Base-by-base conservation (phyloP, 1,140 invertebrate genomes). In the Trypoxylus dichotomus region DNA sequence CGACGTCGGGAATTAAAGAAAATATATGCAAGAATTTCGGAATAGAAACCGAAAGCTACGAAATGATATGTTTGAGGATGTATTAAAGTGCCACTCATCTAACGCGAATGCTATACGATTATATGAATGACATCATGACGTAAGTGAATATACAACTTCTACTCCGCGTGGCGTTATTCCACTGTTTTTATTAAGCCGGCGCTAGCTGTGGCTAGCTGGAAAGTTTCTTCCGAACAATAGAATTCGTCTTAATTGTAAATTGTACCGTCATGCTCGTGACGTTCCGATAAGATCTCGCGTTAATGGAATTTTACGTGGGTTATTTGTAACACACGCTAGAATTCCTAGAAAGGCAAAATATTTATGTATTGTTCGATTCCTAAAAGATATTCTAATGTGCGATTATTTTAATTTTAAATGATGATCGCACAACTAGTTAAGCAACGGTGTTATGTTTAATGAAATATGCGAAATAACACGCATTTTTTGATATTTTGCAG, bases 21-120 rank as follows among this genome's bases (percentile, higher is more conserved):
- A 68, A 68, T 68, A 68, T 68, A 68, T 68, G 60, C 60, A 68
- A 68, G 60, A 68, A 68, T 68, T 68, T 24, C 7, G 1, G 60
- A 27, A 68, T 68, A 29, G 60, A 68, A 68, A 68, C 60, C 60
- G 27, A 68, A 29, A 68, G 60, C 11, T 27, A 68, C 60, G 24
- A 68, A 68, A 68, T 68, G 60, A 68, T 68, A 68, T 15, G 60
- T 68, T 68, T 68, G 3, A 27, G 27, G 60, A 68, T 68, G 60
- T 24, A 68, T 68, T 68, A 68, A 68, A 29, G 60, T 68, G 60
- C 24, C 60, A 27, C 24, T 68, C 60, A 68, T 68, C 60, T 68
- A 68, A 68, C 27, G 27, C 21, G 19, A 68, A 29, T 24, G 60
- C 60, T 24, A 24, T 25, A 25, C 60, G 27, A 68, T 68, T 68